Percentiles rank a stretch among this genome's conserved stretches.
Evolutionary conservation across 1,140 invertebrate genomes (phyloP).

Genomic region (Nasonia giraulti): DNA sequence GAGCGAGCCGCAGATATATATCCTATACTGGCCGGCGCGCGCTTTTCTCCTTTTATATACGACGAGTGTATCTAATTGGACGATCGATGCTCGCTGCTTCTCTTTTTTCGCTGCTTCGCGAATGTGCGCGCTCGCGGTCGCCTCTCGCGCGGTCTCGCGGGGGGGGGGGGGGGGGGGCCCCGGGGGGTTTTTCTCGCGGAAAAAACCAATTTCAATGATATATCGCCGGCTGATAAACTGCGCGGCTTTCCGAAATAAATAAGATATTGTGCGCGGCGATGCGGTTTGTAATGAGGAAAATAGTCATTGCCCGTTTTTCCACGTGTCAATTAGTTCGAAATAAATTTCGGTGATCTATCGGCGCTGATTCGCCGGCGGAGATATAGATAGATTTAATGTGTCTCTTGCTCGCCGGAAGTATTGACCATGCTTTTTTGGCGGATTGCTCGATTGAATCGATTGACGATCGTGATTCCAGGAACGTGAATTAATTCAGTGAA

Average conservation of each 20-base stretch:
- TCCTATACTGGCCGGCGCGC: conserved; percentile 8
- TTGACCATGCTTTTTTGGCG: no score
- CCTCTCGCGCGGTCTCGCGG: background rate
- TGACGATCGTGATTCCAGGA: no score
- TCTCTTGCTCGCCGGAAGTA: background rate
- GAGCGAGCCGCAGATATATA: conserved; percentile 8
- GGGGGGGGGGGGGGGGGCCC: background rate
- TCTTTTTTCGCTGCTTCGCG: no score
- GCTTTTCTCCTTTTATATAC: conserved; percentile 25
- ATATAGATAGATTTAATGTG: conserved; percentile 12
- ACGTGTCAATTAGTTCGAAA: conserved; percentile 19
- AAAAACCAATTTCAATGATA: conserved; percentile 57
- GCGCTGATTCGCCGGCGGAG: background rate
- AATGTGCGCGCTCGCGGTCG: background rate
- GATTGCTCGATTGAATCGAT: no score
- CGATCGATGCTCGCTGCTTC: conserved; percentile 46
- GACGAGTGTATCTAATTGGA: conserved; percentile 49
- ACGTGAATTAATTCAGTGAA: background rate
- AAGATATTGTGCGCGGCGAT: conserved; percentile 28
- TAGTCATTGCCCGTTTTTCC: background rate
- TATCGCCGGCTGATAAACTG: conserved; percentile 36
- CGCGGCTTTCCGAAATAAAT: conserved; percentile 30
- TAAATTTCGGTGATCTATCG: conserved; percentile 38
- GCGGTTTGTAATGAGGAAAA: conserved; percentile 21
- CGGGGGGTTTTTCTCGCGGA: conserved; percentile 38